These are phyloP conservation scores for Rhipidura dahli DNA, from an alignment of 2,113 vertebrate species.

Conservation along the genomic window DNA sequence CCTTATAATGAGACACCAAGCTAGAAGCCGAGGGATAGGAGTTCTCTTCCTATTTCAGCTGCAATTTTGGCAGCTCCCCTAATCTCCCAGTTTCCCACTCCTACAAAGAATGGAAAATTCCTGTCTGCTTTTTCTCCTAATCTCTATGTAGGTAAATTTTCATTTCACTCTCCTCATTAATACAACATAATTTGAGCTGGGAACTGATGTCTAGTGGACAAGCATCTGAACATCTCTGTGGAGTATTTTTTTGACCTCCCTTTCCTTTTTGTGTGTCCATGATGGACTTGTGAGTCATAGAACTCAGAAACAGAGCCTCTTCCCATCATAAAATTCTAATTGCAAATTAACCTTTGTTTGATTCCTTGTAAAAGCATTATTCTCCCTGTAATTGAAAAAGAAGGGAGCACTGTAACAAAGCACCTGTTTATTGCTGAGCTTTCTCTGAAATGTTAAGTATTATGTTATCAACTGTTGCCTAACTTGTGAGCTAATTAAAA, in stretches of 20 bases:
- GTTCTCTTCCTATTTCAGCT: neutral
- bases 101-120: neutral
- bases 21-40: neutral
- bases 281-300: neutral
- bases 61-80: neutral
- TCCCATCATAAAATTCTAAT: conserved; percentile 40
- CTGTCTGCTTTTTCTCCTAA: neutral
- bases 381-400: conserved; percentile 14
- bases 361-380: conserved; percentile 21
- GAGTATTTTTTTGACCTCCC: neutral
- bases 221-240: neutral
- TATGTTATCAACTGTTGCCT: neutral
- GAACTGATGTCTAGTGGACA: neutral
- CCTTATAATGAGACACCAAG: neutral
- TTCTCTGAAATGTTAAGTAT: neutral
- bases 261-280: neutral
- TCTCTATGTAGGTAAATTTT: neutral
- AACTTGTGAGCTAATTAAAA: conserved; percentile 16
- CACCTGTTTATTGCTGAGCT: conserved; percentile 9
- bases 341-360: conserved; percentile 53
- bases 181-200: neutral
- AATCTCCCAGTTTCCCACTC: neutral
- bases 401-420: neutral
- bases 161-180: neutral
- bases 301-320: neutral